Conservation (phyloP, 64 coral and sea anemone species). For the Montipora efflorescens region DNA sequence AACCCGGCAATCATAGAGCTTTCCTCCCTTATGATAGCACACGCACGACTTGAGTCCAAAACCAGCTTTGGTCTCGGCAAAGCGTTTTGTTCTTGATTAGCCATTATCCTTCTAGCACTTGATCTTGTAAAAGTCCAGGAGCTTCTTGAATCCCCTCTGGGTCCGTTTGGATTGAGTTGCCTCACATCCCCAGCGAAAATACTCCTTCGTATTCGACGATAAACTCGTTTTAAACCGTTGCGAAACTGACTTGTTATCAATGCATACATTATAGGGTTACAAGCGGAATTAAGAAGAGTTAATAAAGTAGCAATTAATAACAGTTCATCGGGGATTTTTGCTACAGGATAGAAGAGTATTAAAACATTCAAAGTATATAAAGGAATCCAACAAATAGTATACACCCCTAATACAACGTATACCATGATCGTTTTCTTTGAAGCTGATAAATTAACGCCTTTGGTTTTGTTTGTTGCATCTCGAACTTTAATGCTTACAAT, state of each 20-base stretch:
- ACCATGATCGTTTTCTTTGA: constrained; percentile 85
- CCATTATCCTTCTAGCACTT: not conserved
- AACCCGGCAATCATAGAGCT: constrained; percentile 3
- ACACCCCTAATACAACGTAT: constrained; percentile 84
- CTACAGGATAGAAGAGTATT: constrained; percentile 39
- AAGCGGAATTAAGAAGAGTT: constrained; percentile 78
- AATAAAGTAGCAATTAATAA: constrained; percentile 61
- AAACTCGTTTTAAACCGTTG: constrained; percentile 67
- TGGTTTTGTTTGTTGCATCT: constrained; percentile 68
- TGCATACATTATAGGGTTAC: constrained; percentile 86
- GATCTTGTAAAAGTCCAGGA: constrained; percentile 56
- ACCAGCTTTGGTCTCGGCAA: not conserved
- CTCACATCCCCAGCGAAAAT: constrained; percentile 11
- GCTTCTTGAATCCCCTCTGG: constrained; percentile 20
- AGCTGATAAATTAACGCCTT: constrained; percentile 46
- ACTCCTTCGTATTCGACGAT: constrained; percentile 49
- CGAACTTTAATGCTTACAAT: constrained; percentile 89
- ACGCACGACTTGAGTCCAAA: not conserved
- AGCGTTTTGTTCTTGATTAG: not conserved
- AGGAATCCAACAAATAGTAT: constrained; percentile 84
- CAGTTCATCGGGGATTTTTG: constrained; percentile 29
- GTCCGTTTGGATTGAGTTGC: constrained; percentile 3
- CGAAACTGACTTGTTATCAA: constrained; percentile 90
- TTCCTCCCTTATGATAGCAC: constrained; percentile 27
- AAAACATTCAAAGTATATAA: constrained; percentile 68